These are phyloP conservation scores for Typhlomys cinereus DNA, from an alignment of 2,113 vertebrate species.

Conservation along the genomic window DNA sequence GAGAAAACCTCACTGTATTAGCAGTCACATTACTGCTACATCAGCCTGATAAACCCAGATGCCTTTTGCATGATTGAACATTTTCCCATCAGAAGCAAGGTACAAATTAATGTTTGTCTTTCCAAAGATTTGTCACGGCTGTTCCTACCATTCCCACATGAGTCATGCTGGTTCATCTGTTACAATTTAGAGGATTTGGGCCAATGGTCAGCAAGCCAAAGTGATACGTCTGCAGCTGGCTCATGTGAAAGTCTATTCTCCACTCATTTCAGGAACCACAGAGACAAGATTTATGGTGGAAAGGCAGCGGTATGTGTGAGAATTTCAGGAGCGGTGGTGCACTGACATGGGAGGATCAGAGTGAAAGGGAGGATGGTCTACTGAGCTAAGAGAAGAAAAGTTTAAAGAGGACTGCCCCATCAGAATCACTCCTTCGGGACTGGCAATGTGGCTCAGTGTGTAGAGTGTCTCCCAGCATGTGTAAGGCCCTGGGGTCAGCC, in stretches of 20 bases:
- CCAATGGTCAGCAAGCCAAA: not conserved
- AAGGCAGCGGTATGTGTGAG: conserved; percentile 24
- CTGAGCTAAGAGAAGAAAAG: not conserved
- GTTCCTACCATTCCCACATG: conserved; percentile 48
- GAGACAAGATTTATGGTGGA: conserved; percentile 8
- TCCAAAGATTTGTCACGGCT: conserved; percentile 39
- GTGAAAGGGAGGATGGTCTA: not conserved
- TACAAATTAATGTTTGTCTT: conserved; percentile 57
- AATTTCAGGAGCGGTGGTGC: not conserved
- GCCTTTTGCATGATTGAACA: conserved; percentile 28
- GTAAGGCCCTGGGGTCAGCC: too few relatives aligned
- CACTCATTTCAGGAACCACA: not conserved
- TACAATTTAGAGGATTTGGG: not conserved
- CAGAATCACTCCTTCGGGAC: too few relatives aligned
- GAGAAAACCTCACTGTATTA: conserved; percentile 38
- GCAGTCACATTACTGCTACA: not conserved
- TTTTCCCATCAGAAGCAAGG: conserved; percentile 56
- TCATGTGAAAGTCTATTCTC: not conserved
- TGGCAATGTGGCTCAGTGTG: too few relatives aligned
- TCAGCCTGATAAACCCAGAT: conserved; percentile 50
- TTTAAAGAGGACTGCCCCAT: not conserved
- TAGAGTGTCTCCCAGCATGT: too few relatives aligned
- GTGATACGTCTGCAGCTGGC: conserved; percentile 12
- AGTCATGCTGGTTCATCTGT: conserved; percentile 37
- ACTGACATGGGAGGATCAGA: not conserved